phyloP scores from a whole-genome alignment of 2,113 vertebrate genomes.

The Eudorcas thomsonii region DNA sequence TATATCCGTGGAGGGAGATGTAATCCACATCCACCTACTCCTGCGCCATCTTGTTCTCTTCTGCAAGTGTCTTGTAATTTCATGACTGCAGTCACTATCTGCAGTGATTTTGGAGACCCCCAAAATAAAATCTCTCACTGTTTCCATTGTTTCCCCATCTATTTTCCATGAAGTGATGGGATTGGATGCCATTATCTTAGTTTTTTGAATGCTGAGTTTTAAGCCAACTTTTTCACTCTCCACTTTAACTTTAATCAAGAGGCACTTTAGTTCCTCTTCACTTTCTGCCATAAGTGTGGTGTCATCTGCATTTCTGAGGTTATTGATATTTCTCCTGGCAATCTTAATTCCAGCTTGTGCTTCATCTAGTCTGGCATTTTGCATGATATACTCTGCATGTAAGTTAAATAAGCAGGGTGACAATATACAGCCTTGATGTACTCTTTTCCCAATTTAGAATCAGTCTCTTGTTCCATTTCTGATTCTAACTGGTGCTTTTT shows the following conservation, averaged over 20 bases:
- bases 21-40: not conserved
- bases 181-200: accelerated
- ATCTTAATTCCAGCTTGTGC: not conserved
- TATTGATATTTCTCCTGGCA: not conserved
- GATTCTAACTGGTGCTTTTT: not conserved
- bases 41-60: accelerated
- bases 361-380: not conserved
- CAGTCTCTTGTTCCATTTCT: not conserved
- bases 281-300: not conserved
- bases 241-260: not conserved
- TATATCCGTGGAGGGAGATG: not conserved
- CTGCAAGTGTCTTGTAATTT: not conserved
- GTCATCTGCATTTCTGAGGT: not conserved
- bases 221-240: not conserved
- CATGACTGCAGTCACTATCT: not conserved
- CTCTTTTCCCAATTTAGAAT: not conserved
- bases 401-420: not conserved
- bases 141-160: not conserved
- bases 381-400: not conserved
- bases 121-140: not conserved
- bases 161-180: not conserved
- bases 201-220: not conserved
- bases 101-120: not conserved
- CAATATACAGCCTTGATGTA: not conserved
- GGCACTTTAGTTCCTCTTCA: not conserved